Evolutionary conservation across 2,113 vertebrate genomes (phyloP), one percentile per base, ranked within the genome.

Genomic region (Typhlomys cinereus): DNA sequence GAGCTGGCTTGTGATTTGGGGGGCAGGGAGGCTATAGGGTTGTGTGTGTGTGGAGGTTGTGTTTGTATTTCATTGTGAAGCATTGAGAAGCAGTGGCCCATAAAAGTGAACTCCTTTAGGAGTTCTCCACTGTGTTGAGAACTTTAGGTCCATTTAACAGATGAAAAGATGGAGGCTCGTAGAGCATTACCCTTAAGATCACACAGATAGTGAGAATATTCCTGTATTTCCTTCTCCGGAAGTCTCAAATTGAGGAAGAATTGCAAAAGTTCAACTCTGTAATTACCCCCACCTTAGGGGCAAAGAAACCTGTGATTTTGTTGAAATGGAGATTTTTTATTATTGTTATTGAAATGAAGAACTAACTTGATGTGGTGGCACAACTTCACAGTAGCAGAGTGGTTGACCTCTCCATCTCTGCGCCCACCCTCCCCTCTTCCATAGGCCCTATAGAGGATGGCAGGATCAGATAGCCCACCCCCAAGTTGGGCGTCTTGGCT

Each of bases 271-370:
- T 29, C 29, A 86, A 52, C 23, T 71, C 71, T 88, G 61, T 67
- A 31, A 81, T 15, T 82, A 71, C 50, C 23, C 54, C 78, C 4
- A 50, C 50, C n/a, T 69, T 59, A 66, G 88, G 48, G 57, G 39
- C 62, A 76, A 84, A 88, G 57, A 95, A 88, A 71, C 2, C 50
- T 48, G 27, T 0, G 12, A 14, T 78, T 61, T 92, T 80, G 82
- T 84, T 66, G 67, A 93, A 91, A 88, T 95, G 36, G 89, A 84
- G 25, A 85, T 82, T 95, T 95, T 96, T n/a, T n/a, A n/a, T n/a
- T n/a, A n/a, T n/a, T n/a, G n/a, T n/a, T n/a, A n/a, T n/a, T n/a
- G n/a, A n/a, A n/a, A n/a, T n/a, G n/a, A n/a, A n/a, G n/a, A n/a
- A n/a, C n/a, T n/a, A n/a, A n/a, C n/a, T n/a, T n/a, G n/a, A n/a